Percentiles rank a stretch among this genome's conserved stretches.
phyloP scores from a whole-genome alignment of 2,797 vertebrate genomes.

The Danio jaintianensis region DNA sequence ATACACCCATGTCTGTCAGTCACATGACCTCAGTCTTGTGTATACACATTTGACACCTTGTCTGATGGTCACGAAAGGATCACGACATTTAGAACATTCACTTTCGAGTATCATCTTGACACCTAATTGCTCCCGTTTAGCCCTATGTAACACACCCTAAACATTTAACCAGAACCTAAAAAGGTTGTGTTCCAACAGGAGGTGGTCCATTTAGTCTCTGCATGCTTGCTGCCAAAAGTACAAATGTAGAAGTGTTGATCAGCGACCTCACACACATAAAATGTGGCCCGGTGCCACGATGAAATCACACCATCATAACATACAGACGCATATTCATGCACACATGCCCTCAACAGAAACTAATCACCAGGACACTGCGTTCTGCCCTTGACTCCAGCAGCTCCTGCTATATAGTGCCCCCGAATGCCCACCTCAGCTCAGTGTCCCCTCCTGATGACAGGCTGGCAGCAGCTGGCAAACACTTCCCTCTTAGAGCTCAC shows the following conservation, averaged over 20 bases:
- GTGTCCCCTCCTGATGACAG: slow-evolving; percentile 74
- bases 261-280: slow-evolving; percentile 13
- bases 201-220: slow-evolving; percentile 19
- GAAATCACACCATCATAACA: slow-evolving; percentile 2
- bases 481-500: slow-evolving; percentile 59
- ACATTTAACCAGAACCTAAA: slow-evolving; percentile 64
- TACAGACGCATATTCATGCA: slow-evolving; percentile 17
- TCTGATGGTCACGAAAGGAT: slow-evolving; percentile 51
- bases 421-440: slow-evolving; percentile 16
- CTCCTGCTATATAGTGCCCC: slow-evolving; percentile 40
- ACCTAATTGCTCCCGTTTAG: slow-evolving; percentile 3
- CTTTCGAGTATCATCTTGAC: slow-evolving; percentile 21
- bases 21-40: slow-evolving; percentile 35
- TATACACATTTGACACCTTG: slow-evolving; percentile 59
- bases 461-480: slow-evolving; percentile 66
- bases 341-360: slow-evolving; percentile 18
- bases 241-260: slow-evolving; percentile 22
- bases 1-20: slow-evolving; percentile 8
- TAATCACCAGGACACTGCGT: slow-evolving; percentile 51
- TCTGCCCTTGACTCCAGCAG: slow-evolving; percentile 58
- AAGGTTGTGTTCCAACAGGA: slow-evolving; percentile 22
- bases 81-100: slow-evolving; percentile 49
- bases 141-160: not conserved
- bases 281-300: slow-evolving; percentile 22
- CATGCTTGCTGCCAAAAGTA: slow-evolving; percentile 13